Evolutionary conservation across 2,888 invertebrate species (phyloP), one percentile per base, ranked within the genome.

Genomic region (Sipha maydis): DNA sequence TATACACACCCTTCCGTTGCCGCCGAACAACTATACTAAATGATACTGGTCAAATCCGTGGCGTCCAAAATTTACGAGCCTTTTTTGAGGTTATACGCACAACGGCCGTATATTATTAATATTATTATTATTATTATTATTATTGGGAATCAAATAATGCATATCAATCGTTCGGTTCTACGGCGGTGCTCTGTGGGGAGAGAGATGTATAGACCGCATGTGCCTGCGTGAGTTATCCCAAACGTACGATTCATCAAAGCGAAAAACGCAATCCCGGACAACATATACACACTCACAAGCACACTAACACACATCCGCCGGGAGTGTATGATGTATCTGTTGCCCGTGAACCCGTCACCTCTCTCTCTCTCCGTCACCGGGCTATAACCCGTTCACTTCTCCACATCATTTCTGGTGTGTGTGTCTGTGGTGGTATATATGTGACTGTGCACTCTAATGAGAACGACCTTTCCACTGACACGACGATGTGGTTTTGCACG

Each of bases 271-370:
- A 86, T 86, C 79, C 86, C 86, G 73, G 71, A 86, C 86, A 54
- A 48, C 73, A 31, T 1, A n/a, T 19, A 28, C 41, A 41, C 31
- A 14, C 11, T 0, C 75, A 48, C 75, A 21, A 69, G 31, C 54
- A 0, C 71, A 4, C 48, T 21, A 41, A 5, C 69, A 5, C 48
- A 54, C 84, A 54, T 34, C 83, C 73, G 73, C 19, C 54, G 78
- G 41, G 85, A 73, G 17, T 38, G n/a, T 84, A 86, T 86, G 86
- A 86, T 86, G 86, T 86, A 86, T 86, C 86, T 86, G 86, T 86
- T 86, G 56, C 86, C 80, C 41, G 31, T 77, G 56, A 86, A 80
- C 80, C 85, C 84, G 25, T 77, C 76, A 21, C n/a, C 75, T 34
- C 71, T 19, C 34, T n/a, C 7, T 19, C 31, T 19, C 48, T 9